Evolutionary conservation across 2,113 vertebrate species (phyloP).

Genomic region (Halichoerus grypus): DNA sequence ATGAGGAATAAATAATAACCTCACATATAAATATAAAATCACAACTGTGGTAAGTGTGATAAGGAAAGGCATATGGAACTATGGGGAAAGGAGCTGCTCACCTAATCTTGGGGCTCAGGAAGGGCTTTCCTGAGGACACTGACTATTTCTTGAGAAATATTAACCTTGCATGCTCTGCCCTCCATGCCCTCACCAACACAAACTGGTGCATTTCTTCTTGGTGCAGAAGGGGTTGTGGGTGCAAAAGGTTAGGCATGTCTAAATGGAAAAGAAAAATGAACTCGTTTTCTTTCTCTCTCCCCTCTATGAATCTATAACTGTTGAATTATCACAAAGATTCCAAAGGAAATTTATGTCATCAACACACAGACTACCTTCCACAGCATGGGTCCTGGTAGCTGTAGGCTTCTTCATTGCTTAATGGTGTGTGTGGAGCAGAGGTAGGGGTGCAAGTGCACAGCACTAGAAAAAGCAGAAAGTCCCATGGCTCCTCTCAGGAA

Average conservation of each 20-base stretch:
- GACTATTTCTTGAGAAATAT: background rate
- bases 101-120: background rate
- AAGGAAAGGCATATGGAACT: background rate
- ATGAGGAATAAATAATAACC: background rate
- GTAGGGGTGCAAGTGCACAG: rapidly evolving
- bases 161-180: background rate
- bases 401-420: background rate
- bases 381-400: background rate
- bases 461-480: background rate
- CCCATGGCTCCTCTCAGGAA: background rate
- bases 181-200: background rate
- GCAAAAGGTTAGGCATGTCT: background rate
- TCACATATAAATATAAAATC: background rate
- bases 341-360: background rate
- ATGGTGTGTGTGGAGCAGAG: rapidly evolving
- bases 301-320: background rate
- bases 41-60: background rate
- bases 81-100: background rate
- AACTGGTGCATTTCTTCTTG: background rate
- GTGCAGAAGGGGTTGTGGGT: background rate
- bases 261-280: background rate
- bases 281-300: background rate
- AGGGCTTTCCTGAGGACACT: background rate
- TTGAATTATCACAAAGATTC: background rate
- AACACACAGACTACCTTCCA: background rate